Base-by-base conservation (phyloP, 2,797 vertebrate genomes). In the Sorex maritimensis region DNA sequence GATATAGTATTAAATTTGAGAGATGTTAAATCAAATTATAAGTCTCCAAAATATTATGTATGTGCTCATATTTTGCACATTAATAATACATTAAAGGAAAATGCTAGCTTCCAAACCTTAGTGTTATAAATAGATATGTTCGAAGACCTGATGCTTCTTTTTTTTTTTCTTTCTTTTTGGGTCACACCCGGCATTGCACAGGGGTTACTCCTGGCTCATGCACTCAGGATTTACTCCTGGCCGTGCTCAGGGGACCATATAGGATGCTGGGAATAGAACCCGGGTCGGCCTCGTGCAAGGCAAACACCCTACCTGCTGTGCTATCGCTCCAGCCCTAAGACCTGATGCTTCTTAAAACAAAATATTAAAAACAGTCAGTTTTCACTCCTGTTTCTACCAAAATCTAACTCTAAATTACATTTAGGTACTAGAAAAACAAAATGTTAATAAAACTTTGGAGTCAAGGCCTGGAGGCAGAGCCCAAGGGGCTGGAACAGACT, bases 331-430 rank as follows among this genome's bases (percentile, higher is more conserved):
- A 86, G 34, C 34, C 34, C 41, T 44, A 44, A 44, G 41, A 44
- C 41, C 41, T 44, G 30, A 88, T 79, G 72, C 19, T 88, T 82
- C 75, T 86, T 61, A 72, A 91, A 94, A 65, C 30, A 92, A 24
- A 92, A 30, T 17, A n/a, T 24, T 24, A 71, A 28, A 34, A 86
- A 92, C 6, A 65, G 55, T 52, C 24, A 5, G 58, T 88, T 89
- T 91, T 58, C 55, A 73, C 24, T 69, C 28, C 34, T 63, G 19
- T 49, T 67, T 69, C 1, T 65, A 75, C 15, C 30, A 77, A 81
- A 88, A 72, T 67, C n/a, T 67, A 38, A 26, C 12, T 61, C 88
- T 46, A 84, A 84, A 24, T 90, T 82, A 90, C 14, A 90, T 78
- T 81, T 91, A 75, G 23, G 83, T 11, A 90, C 5, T 65, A 14